Conservation (phyloP, 2,113 vertebrate genomes). For the Caretta caretta region DNA sequence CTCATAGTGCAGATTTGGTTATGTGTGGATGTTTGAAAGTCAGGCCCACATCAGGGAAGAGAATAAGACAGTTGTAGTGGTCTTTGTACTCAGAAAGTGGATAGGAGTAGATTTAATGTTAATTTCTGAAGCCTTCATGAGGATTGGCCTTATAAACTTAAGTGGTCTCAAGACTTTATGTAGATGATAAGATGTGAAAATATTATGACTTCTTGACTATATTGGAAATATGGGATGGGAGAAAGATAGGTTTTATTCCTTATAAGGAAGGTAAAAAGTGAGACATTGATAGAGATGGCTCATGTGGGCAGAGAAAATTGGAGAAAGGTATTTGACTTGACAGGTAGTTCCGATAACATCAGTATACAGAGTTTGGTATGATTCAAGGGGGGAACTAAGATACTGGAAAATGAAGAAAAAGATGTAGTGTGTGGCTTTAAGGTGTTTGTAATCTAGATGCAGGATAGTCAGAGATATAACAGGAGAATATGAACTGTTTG, state of each 20-base stretch:
- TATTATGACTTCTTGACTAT: not conserved
- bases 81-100: not conserved
- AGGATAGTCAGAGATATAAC: not conserved
- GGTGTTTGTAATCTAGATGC: not conserved
- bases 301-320: not conserved
- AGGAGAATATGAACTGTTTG: not conserved
- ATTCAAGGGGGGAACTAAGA: not conserved
- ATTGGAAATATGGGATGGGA: not conserved
- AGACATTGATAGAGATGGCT: not conserved
- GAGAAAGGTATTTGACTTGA: not conserved
- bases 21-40: not conserved
- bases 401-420: not conserved
- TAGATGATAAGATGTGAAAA: not conserved
- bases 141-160: not conserved
- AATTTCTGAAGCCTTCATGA: not conserved
- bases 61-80: not conserved
- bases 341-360: not conserved
- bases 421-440: not conserved
- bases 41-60: not conserved
- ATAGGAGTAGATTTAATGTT: not conserved
- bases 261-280: not conserved
- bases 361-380: not conserved
- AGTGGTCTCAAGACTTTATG: not conserved
- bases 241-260: not conserved
- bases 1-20: not conserved